phyloP scores from a whole-genome alignment of 2,113 vertebrate genomes.

The Campylomormyrus numenius region DNA sequence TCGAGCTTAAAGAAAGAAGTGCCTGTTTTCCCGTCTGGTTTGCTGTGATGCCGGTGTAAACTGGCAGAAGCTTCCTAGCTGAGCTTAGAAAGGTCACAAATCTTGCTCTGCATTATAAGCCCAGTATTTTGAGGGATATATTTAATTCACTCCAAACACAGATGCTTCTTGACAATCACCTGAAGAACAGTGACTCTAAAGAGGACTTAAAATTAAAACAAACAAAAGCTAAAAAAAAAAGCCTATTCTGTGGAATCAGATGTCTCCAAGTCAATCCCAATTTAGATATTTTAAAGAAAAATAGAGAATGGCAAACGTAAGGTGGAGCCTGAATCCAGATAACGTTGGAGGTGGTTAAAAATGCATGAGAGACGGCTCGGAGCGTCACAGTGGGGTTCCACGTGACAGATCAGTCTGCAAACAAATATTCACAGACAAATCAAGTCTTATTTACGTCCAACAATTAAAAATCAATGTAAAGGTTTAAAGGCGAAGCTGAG shows the following conservation, averaged over 20 bases:
- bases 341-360: conserved; percentile 2
- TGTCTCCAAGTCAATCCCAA: neutral
- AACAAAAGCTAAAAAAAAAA: neutral
- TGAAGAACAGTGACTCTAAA: conserved; percentile 14
- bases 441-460: neutral
- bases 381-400: neutral
- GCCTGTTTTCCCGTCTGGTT: neutral
- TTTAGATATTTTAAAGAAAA: neutral
- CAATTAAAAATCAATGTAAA: neutral
- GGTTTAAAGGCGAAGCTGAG: neutral
- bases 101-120: neutral
- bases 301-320: neutral
- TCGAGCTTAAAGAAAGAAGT: neutral
- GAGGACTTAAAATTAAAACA: neutral
- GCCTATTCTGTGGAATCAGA: neutral
- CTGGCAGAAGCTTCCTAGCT: neutral
- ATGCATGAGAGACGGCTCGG: neutral
- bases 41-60: neutral
- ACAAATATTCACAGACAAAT: neutral
- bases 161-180: neutral
- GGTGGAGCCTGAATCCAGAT: neutral
- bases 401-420: neutral
- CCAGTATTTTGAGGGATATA: neutral
- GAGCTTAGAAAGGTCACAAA: neutral
- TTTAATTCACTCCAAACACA: neutral